Conservation (phyloP, 2,113 vertebrate genomes). For the human region DNA sequence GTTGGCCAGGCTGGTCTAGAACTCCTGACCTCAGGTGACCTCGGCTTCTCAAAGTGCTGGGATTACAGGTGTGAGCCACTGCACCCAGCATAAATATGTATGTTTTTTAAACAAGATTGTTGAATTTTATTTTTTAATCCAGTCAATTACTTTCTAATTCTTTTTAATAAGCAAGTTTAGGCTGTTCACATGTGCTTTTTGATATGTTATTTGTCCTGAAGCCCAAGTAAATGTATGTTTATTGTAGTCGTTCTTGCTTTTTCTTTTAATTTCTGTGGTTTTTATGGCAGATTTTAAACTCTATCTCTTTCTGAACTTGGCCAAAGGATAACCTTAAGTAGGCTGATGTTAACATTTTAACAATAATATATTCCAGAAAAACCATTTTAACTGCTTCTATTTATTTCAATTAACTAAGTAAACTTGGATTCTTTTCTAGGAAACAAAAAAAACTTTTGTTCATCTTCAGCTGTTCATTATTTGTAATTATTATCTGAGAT, state of each 20-base stretch:
- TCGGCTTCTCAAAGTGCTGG: too few relatives aligned
- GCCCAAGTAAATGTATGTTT: not conserved
- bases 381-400: conserved; percentile 30
- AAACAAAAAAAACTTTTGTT: conserved; percentile 19
- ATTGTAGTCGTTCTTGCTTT: not conserved
- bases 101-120: conserved; percentile 1
- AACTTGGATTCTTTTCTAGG: not conserved
- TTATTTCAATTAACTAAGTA: conserved; percentile 42
- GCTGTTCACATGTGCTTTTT: not conserved
- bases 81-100: too few relatives aligned
- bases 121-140: conserved; percentile 27
- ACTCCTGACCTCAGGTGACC: too few relatives aligned
- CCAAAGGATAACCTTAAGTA: conserved; percentile 16
- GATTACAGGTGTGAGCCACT: too few relatives aligned
- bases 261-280: conserved; percentile 18
- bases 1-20: too few relatives aligned
- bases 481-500: conserved; percentile 8
- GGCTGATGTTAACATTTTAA: conserved; percentile 1
- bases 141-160: not conserved
- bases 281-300: not conserved
- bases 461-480: not conserved
- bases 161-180: conserved; percentile 14
- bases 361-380: conserved; percentile 18
- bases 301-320: not conserved
- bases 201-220: conserved; percentile 14